Evolutionary conservation across 2,888 invertebrate species (phyloP), one percentile per base, ranked within the genome.

Genomic region (Sarcophaga caerulescens): DNA sequence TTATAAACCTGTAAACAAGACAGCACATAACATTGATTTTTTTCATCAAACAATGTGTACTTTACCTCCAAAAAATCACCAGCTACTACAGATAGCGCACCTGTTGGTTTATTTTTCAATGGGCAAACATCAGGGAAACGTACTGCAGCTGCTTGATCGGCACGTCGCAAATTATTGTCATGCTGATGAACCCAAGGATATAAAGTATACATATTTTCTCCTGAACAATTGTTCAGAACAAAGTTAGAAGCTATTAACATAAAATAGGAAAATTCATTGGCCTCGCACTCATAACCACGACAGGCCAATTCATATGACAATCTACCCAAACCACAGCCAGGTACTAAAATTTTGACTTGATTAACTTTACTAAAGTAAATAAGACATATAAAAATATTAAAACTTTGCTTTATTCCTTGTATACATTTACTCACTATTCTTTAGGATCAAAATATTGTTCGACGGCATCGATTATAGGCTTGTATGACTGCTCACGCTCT

Each of bases 161-260:
- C 95, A 59, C 96, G 96, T 3, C 95, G 94, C 89, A 97, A 93
- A 93, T 98, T 97, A 93, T 99, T 99, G 89, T 97, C 97, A 93
- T 96, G 97, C 90, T 99, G 98, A 93, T 99, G 98, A 0, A 98
- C 96, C 98, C 98, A 99, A 0, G 99, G 99, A 93, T 98, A 97
- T 17, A 99, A 95, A 52, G 95, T 95, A 93, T 96, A 96, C 86
- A 95, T 94, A 92, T 99, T 96, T 91, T 95, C 93, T 95, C 92
- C 90, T 19, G 90, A 89, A 87, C 92, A 92, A n/a, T 96, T 95
- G 94, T 99, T 99, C 66, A 99, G 94, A 81, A 99, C 96, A 93
- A 98, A 99, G 94, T 98, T 98, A 66, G 99, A 98, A 0, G 98
- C 97, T 89, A 99, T 97, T 71, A 99, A 94, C 99, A 99, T 99